Conservation (phyloP, 2,797 vertebrate genomes). For the Acropternis orthonyx region DNA sequence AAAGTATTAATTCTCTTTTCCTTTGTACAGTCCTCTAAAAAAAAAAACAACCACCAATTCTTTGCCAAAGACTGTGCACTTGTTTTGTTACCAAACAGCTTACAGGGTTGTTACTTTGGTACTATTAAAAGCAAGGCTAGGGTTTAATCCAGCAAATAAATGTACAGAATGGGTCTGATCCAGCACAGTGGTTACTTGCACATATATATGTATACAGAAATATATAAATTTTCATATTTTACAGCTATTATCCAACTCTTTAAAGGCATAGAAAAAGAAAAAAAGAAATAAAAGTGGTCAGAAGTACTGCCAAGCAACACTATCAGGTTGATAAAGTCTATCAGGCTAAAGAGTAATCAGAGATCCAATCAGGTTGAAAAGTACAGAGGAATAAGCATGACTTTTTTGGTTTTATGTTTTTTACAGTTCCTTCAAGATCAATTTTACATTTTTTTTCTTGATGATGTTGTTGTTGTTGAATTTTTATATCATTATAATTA, state of each 20-base stretch:
- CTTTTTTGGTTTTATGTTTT: neutral
- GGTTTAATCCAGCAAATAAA: neutral
- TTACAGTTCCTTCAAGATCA: neutral
- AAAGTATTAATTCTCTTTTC: neutral
- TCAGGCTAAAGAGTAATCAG: neutral
- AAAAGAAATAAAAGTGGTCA: neutral
- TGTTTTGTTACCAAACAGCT: neutral
- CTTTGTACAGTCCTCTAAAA: neutral
- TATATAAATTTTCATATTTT: neutral
- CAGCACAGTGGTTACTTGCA: neutral
- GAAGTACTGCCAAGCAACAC: neutral
- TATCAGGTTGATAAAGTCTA: neutral
- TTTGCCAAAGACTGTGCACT: neutral
- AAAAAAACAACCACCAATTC: too few relatives aligned
- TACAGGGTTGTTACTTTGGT: neutral
- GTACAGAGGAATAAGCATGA: fast-evolving
- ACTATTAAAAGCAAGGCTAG: neutral
- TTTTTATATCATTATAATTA: neutral
- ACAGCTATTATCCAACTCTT: neutral
- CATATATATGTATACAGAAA: neutral
- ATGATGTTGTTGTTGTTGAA: neutral
- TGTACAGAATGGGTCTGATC: neutral
- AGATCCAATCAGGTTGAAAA: neutral
- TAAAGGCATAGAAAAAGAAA: neutral
- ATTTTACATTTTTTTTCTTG: neutral